A percentile compares a stretch with the other conserved stretches of the same genome.
These are phyloP conservation scores for Calameuta filiformis DNA, from an alignment of 2,888 invertebrate genomes.

Conservation along the genomic window DNA sequence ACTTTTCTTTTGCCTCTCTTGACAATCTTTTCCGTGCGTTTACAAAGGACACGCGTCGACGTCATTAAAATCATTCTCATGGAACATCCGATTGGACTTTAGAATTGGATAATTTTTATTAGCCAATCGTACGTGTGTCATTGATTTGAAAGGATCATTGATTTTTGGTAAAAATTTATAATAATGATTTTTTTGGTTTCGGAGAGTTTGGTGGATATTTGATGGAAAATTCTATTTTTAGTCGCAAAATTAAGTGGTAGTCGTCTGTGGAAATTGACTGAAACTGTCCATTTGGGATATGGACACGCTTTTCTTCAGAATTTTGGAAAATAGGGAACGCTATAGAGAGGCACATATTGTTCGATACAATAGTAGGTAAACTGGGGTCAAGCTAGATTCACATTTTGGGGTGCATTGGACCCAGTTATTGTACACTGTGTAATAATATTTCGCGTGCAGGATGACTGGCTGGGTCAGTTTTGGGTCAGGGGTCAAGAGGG, in stretches of 20 bases:
- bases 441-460: constrained; percentile 49
- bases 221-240: too few species aligned
- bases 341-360: constrained; percentile 31
- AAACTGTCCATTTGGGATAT: constrained; percentile 25
- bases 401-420: constrained; percentile 42
- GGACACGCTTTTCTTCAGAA: constrained; percentile 21
- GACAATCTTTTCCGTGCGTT: too few species aligned
- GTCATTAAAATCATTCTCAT: too few species aligned
- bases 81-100: too few species aligned
- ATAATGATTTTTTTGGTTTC: too few species aligned
- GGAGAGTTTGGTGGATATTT: too few species aligned
- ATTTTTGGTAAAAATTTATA: too few species aligned
- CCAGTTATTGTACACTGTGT: constrained; percentile 50
- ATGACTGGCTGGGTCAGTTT: constrained; percentile 39
- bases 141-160: too few species aligned
- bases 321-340: neutral
- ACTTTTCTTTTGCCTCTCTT: constrained; percentile 27
- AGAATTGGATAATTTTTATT: too few species aligned
- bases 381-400: constrained; percentile 45
- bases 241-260: too few species aligned
- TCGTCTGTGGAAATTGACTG: constrained; percentile 17
- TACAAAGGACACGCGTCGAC: too few species aligned
- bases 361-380: constrained; percentile 32
- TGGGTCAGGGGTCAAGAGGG: constrained; percentile 46
- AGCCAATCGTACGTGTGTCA: too few species aligned